A percentile compares a stretch with the other conserved stretches of the same genome.
phyloP scores from a whole-genome alignment of 2,113 vertebrate species.

The Actenoides lindsayi region DNA sequence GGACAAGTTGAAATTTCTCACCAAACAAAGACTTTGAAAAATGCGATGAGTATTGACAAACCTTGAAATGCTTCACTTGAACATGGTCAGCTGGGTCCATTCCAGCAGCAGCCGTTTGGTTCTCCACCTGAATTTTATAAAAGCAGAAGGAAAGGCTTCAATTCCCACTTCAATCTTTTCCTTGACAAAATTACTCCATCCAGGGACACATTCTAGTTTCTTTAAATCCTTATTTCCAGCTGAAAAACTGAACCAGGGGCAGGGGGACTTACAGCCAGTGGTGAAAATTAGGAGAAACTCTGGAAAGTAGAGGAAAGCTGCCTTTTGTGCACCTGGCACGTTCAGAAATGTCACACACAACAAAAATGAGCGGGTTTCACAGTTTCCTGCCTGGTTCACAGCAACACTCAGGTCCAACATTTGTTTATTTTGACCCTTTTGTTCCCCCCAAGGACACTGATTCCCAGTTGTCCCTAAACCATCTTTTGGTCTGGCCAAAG shows the following conservation, averaged over 20 bases:
- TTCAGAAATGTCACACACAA: background rate
- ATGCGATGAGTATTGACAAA: background rate
- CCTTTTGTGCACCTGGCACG: background rate
- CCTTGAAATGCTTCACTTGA: background rate
- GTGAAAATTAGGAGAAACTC: background rate
- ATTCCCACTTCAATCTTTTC: background rate
- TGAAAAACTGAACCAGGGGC: background rate
- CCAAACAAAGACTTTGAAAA: background rate
- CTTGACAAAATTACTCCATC: background rate
- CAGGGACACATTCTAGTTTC: background rate
- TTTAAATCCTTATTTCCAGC: background rate
- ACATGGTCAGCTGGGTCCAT: rapidly evolving
- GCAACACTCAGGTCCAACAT: background rate
- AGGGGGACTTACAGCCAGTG: background rate
- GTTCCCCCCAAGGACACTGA: background rate
- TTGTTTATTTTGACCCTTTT: background rate
- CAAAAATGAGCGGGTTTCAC: background rate
- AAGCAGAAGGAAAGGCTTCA: background rate
- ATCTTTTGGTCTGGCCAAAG: background rate
- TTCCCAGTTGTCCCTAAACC: background rate
- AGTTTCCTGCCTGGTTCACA: background rate
- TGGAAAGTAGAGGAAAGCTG: background rate
- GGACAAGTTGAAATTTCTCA: background rate
- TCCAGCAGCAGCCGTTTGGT: background rate
- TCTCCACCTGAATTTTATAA: background rate